Conservation (phyloP, 2,113 vertebrate genomes). For the Anhinga anhinga region DNA sequence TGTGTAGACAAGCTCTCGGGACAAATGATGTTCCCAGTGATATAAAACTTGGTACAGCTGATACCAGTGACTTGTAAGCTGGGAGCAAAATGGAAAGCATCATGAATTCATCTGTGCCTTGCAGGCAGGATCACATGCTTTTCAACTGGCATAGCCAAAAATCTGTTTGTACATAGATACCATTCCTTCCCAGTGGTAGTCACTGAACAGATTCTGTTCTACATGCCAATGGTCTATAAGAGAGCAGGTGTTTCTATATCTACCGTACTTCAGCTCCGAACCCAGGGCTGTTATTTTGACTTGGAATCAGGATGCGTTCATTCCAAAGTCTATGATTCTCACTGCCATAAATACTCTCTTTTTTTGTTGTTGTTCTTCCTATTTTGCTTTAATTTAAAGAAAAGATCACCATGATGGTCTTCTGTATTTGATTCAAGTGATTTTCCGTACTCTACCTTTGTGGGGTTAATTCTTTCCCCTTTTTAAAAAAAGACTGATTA, state of each 20-base stretch:
- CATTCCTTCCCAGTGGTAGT: slow-evolving; percentile 59
- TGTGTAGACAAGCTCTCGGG: not conserved
- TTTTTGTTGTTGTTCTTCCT: not conserved
- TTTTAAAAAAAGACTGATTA: not conserved
- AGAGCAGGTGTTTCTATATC: slow-evolving; percentile 57
- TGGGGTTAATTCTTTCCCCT: not conserved
- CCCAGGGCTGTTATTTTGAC: slow-evolving; percentile 22
- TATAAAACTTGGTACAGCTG: slow-evolving; percentile 8
- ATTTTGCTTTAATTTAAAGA: not conserved
- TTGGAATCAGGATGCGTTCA: not conserved
- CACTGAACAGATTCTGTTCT: slow-evolving; percentile 52
- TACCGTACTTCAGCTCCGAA: slow-evolving; percentile 12
- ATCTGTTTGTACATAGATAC: slow-evolving; percentile 56
- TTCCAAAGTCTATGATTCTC: slow-evolving; percentile 18
- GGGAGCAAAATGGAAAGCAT: slow-evolving; percentile 26
- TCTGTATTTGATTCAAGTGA: not conserved
- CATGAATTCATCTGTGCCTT: slow-evolving; percentile 30
- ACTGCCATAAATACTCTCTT: slow-evolving; percentile 20
- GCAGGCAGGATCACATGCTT: slow-evolving; percentile 56
- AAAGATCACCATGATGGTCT: not conserved
- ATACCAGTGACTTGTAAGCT: slow-evolving; percentile 3
- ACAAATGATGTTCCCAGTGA: not conserved
- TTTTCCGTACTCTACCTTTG: not conserved
- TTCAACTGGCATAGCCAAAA: slow-evolving; percentile 49
- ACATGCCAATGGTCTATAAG: slow-evolving; percentile 11